phyloP scores from a whole-genome alignment of 2,797 vertebrate species.

The Chiloscyllium punctatum region DNA sequence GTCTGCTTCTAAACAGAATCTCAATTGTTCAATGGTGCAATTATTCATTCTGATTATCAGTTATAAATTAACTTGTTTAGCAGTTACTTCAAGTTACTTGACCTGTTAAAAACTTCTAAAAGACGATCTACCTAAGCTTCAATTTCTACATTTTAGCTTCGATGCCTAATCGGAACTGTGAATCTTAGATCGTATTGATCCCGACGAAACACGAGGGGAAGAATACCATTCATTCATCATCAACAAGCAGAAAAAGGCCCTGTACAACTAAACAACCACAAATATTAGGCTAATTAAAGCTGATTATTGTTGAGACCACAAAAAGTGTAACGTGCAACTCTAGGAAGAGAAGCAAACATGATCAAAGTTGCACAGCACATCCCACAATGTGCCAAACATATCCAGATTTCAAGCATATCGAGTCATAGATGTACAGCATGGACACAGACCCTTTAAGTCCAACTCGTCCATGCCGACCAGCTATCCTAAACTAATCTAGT shows the following conservation, averaged over 20 bases:
- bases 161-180: background rate
- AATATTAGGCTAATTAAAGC: background rate
- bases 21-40: background rate
- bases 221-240: background rate
- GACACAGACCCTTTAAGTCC: too few species aligned
- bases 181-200: background rate
- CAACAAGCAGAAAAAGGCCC: background rate
- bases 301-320: background rate
- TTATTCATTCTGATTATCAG: background rate
- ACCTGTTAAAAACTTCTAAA: background rate
- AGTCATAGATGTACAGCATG: too few species aligned
- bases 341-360: background rate
- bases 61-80: background rate
- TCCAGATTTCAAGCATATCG: too few species aligned
- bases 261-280: background rate
- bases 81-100: background rate
- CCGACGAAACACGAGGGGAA: background rate
- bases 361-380: too few species aligned
- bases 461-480: too few species aligned
- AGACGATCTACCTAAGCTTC: background rate
- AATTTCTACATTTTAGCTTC: background rate
- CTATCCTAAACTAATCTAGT: too few species aligned
- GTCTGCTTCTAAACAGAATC: background rate
- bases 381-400: background rate
- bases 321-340: background rate